Base-by-base conservation (phyloP, 2,888 invertebrate species). In the Trachelus troglodyta region DNA sequence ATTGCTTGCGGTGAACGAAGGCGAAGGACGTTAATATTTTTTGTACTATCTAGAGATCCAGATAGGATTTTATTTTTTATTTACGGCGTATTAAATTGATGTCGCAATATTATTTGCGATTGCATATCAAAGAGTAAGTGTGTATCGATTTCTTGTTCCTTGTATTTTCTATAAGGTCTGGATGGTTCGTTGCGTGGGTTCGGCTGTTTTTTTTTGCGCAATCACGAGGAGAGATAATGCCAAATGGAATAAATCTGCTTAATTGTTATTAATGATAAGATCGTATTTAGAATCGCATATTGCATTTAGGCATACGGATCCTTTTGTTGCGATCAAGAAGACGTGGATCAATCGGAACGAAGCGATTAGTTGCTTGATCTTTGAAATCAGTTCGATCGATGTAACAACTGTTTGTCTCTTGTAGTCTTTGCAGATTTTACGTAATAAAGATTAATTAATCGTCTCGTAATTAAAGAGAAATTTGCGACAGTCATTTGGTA, bases 371-470 rank as follows among this genome's bases (percentile, higher is more conserved):
- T 15, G 1, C 1, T 2, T 15, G 56, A 56, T 56, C 9, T 15
- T 0, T 9, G 9, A 23, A 56, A 56, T 56, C 4, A 15, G 40
- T 69, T 56, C 6, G 30, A 68, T 75, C 37, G 12, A 75, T 75
- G 69, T 75, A 71, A 75, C n/a, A n/a, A 35, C 69, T 73, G 76
- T 76, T 23, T 76, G 69, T 73, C 56, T 56, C 73, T 73, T 78
- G 78, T 78, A 78, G 76, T 34, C 78, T 76, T 33, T 33, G 76
- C 34, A 40, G 73, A 73, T 68, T 78, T 73, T 35, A 76, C 31
- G 68, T 31, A 78, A 78, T 78, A 78, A 78, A 78, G 73, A 34
- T 33, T 3, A 74, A 56, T 56, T 56, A 23, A 23, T 9, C 56
- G 56, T 56, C 56, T 23, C 23, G 56, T 56, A 56, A 56, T 56